These are phyloP conservation scores for Porites lobata DNA, from an alignment of 92 coral and sea anemone species.

Conservation along the genomic window DNA sequence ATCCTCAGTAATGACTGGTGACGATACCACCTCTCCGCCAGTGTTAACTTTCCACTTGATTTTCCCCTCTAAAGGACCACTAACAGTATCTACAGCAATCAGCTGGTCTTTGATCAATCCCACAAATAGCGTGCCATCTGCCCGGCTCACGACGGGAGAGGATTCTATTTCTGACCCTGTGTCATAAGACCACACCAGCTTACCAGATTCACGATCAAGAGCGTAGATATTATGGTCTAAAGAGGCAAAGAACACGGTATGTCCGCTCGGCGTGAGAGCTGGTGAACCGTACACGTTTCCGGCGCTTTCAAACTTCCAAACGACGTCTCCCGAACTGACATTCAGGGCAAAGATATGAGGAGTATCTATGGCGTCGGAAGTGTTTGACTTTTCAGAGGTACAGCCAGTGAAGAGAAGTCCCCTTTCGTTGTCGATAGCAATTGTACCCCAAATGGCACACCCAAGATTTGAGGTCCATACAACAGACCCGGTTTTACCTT, in stretches of 20 bases:
- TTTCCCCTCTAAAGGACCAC: conserved; percentile 86
- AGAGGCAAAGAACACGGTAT: conserved; percentile 83
- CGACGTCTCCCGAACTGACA: conserved; percentile 62
- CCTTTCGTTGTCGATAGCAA: conserved; percentile 71
- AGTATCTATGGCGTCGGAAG: conserved; percentile 16
- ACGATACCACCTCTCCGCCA: conserved; percentile 89
- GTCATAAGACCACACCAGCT: conserved; percentile 76
- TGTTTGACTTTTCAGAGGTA: conserved; percentile 61
- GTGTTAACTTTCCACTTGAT: conserved; percentile 80
- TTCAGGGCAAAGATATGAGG: conserved; percentile 70
- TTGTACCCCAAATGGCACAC: conserved; percentile 79
- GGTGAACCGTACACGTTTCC: conserved; percentile 81
- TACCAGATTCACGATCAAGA: conserved; percentile 77
- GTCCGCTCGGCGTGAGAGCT: conserved; percentile 60
- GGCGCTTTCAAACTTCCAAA: conserved; percentile 78
- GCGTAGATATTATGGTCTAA: conserved; percentile 86
- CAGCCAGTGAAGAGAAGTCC: conserved; percentile 76
- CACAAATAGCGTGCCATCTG: conserved; percentile 82
- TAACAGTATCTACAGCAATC: conserved; percentile 77
- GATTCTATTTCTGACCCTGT: conserved; percentile 90
- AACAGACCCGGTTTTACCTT: conserved; percentile 65
- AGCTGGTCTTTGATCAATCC: conserved; percentile 80
- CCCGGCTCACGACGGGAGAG: conserved; percentile 78
- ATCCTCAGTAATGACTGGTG: conserved; percentile 86
- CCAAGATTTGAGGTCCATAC: conserved; percentile 74